Base-by-base conservation (phyloP, 2,113 vertebrate genomes). In the Corythaixoides concolor region DNA sequence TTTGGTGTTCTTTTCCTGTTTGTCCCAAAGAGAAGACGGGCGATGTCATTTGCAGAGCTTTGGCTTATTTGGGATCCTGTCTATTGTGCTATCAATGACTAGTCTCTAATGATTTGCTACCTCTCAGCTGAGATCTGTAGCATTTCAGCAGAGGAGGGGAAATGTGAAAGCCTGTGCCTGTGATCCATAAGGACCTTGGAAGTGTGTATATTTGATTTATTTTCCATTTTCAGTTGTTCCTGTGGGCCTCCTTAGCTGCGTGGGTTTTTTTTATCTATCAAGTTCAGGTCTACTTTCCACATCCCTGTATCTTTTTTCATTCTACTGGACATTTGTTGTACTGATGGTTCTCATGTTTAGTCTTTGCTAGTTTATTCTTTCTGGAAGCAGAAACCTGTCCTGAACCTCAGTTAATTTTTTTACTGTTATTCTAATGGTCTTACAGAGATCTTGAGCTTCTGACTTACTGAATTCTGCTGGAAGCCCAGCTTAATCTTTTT, bases 231-330 rank as follows among this genome's bases (percentile, higher is more conserved):
- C 18, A 60, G 9, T 32, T 15, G 13, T 70, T 75, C 55, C 15
- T 8, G 7, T n/a, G 5, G 11, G 20, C 33, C 4, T 2, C 20
- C 4, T 5, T 23, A 21, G 16, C 18, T 22, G 4, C n/a, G 39
- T 39, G 39, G 39, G 39, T 1, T 26, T 68, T 76, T 69, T 69
- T 3, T 63, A 12, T 70, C 21, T 66, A 1, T 59, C 15, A 58
- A 28, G 6, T 24, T 59, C 15, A 6, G 4, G 6, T 78, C 32
- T 32, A 1, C 56, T 81, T 37, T 58, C 35, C 15, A 23, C 70
- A n/a, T 53, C 4, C 27, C 12, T 3, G 7, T 35, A 49, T 79
- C 7, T 35, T 90, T 85, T 62, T 33, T 5, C 2, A 59, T 75
- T 63, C 9, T 43, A 21, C 12, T 55, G 15, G 23, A 18, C 3